Percentiles rank a stretch among this genome's conserved stretches.
These are phyloP conservation scores for Mesoligia furuncula DNA, from an alignment of 2,888 invertebrate species.

Conservation along the genomic window DNA sequence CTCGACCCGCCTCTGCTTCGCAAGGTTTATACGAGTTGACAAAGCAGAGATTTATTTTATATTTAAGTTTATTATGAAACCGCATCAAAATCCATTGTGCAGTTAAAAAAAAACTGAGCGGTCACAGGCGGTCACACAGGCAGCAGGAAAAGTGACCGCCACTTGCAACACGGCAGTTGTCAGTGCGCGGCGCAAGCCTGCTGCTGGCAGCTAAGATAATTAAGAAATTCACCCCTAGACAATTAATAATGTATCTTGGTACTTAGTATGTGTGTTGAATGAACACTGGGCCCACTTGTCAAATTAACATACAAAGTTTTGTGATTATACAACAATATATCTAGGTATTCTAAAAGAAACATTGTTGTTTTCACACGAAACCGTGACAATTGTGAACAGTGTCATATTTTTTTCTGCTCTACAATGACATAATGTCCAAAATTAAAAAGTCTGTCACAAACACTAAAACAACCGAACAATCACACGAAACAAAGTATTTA, in stretches of 20 bases:
- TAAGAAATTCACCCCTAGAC: no score
- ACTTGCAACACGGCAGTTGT: neutral
- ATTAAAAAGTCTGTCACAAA: slow-evolving; percentile 24
- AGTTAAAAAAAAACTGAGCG: neutral
- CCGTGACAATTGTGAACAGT: slow-evolving; percentile 13
- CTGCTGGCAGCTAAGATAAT: neutral
- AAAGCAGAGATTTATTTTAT: neutral
- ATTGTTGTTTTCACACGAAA: slow-evolving; percentile 14
- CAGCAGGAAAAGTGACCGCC: neutral
- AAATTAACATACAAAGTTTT: neutral
- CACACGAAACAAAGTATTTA: slow-evolving; percentile 16
- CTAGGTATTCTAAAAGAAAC: neutral
- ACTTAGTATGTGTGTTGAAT: no score
- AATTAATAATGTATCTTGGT: neutral
- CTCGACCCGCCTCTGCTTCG: neutral
- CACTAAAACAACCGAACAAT: slow-evolving; percentile 14
- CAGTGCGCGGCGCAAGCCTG: neutral
- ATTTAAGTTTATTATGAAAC: neutral
- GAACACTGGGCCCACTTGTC: no score
- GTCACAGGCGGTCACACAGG: neutral
- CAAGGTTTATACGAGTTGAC: neutral
- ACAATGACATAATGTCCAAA: slow-evolving; percentile 46
- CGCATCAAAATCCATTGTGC: neutral
- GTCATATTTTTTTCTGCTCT: slow-evolving; percentile 17
- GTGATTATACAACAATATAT: slow-evolving; percentile 10